Evolutionary conservation across 1,140 invertebrate species (phyloP), one percentile per base, ranked within the genome.

Genomic region (Mylabris phalerata): DNA sequence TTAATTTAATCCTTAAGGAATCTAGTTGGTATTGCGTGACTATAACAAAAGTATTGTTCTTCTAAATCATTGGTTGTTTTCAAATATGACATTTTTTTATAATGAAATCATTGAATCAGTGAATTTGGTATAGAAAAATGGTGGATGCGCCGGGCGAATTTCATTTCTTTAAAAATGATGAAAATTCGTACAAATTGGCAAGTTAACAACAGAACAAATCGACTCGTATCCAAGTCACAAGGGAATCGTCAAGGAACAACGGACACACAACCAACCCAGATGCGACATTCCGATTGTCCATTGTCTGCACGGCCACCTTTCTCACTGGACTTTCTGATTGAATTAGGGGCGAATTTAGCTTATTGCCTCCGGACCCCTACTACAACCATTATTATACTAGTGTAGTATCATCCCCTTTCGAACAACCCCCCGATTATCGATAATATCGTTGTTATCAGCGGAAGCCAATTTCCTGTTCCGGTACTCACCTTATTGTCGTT

Each of bases 121-220:
- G 19, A 19, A 19, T 19, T 19, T 19, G 19, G 1, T 19, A 19
- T 19, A 19, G 19, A 45, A 4, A 44, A 45, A 3, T 45, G 43
- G 43, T 45, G 43, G 43, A 45, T 45, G 43, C 43, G 43, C 43
- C 43, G 43, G 43, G 19, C 3, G 45, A 47, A 26, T 19, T 13
- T 9, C 4, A 4, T 4, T 3, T 67, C 62, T 64, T 54, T 38
- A 42, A 54, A 32, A 45, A 42, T 54, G 46, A 54, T 44, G 41
- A 40, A 52, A 52, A 54, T 11, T 52, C 45, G 13, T 38, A 50
- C 11, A 46, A 25, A 44, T 44, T 41, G 43, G 43, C 43, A 48
- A 32, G 48, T 27, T 50, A 38, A 39, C 26, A 50, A 38, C 4
- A 32, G 24, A 50, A 38, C 50, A 52, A 43, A 43, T 54, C 51